Evolutionary conservation across 2,113 vertebrate species (phyloP).

Genomic region (Taurulus bubalis): DNA sequence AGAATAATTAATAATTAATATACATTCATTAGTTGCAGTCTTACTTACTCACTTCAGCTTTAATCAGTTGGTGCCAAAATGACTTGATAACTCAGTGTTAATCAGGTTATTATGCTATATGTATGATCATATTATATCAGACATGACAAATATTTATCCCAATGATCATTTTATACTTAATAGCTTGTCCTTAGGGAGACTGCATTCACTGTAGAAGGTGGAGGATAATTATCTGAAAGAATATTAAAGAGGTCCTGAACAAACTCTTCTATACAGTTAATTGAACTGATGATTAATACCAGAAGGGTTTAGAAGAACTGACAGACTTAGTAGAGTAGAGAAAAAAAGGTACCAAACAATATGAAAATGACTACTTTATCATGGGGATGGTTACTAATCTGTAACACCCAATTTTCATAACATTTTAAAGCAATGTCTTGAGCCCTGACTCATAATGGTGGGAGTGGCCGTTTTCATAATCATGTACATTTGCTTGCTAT

Average conservation of each 20-base stretch:
- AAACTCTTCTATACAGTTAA: neutral
- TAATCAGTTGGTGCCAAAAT: neutral
- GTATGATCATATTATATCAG: neutral
- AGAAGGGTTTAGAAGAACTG: neutral
- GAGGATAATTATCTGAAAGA: neutral
- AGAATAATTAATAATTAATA: neutral
- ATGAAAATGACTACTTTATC: neutral
- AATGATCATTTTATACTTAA: neutral
- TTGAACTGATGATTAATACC: neutral
- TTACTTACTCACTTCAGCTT: neutral
- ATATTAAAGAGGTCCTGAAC: neutral
- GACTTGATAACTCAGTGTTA: neutral
- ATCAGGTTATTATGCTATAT: neutral
- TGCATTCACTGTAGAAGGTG: neutral
- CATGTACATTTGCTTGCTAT: slow-evolving; percentile 46
- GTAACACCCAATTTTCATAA: neutral
- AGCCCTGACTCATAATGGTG: slow-evolving; percentile 5
- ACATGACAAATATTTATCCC: neutral
- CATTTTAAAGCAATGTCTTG: neutral
- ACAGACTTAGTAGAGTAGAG: neutral
- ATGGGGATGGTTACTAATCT: neutral
- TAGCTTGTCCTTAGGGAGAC: neutral
- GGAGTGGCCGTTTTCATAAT: slow-evolving; percentile 27
- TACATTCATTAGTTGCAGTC: neutral
- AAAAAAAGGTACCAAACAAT: neutral